Evolutionary conservation across 2,113 vertebrate species (phyloP).

Genomic region (Pleuronectes platessa): DNA sequence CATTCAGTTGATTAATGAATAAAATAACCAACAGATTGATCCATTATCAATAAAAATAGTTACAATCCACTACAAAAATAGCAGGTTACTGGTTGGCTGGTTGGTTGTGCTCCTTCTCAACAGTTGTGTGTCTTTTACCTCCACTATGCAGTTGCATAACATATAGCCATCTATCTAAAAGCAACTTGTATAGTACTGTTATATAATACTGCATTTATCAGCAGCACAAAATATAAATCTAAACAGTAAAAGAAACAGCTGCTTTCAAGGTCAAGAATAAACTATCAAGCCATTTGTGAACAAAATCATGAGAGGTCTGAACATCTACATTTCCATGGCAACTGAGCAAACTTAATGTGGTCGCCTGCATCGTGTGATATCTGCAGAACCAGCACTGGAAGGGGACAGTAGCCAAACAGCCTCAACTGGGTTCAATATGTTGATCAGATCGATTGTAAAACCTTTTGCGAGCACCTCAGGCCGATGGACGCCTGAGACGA

Average conservation of each 20-base stretch:
- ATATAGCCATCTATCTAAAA: too few species aligned
- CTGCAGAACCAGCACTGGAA: neutral
- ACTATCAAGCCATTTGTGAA: neutral
- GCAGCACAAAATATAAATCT: neutral
- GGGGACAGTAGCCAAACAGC: neutral
- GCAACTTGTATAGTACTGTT: too few species aligned
- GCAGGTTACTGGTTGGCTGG: too few species aligned
- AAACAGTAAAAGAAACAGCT: neutral
- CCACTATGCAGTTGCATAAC: too few species aligned
- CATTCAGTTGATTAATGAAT: too few species aligned
- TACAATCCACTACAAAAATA: too few species aligned
- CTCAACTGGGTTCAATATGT: too few species aligned
- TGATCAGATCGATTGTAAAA: neutral
- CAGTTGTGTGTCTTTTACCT: too few species aligned
- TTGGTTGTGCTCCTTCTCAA: too few species aligned
- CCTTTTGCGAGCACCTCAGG: neutral
- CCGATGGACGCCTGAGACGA: too few species aligned
- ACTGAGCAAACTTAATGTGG: neutral
- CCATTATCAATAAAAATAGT: too few species aligned
- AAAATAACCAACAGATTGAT: too few species aligned
- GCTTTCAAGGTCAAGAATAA: neutral
- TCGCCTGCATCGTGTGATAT: neutral
- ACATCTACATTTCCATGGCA: slow-evolving; percentile 1
- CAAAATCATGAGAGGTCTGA: neutral
- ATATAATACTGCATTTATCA: neutral